Conservation (phyloP, 2,113 vertebrate genomes). For the Hiodon tergisus region DNA sequence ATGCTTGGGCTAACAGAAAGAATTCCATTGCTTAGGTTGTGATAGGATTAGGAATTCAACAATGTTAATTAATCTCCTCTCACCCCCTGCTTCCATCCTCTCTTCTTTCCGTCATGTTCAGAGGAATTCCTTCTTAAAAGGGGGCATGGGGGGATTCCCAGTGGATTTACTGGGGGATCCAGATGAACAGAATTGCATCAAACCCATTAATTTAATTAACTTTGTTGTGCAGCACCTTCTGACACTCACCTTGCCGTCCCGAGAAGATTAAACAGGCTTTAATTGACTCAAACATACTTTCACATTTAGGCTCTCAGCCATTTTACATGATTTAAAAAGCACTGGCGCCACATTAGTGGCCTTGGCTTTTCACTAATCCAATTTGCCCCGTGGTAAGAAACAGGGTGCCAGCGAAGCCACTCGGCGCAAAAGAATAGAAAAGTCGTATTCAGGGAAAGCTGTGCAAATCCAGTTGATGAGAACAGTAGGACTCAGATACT, state of each 20-base stretch:
- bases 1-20: slow-evolving; percentile 15
- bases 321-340: slow-evolving; percentile 53
- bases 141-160: background rate
- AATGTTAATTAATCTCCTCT: slow-evolving; percentile 18
- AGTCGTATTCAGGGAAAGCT: slow-evolving; percentile 35
- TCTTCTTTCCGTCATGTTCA: slow-evolving; percentile 10
- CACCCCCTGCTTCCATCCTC: background rate
- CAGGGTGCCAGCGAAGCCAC: slow-evolving; percentile 46
- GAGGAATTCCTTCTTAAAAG: slow-evolving; percentile 14
- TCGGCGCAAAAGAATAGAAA: slow-evolving; percentile 40
- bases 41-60: slow-evolving; percentile 27
- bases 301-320: slow-evolving; percentile 38
- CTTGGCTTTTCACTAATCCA: slow-evolving; percentile 49
- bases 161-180: background rate
- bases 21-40: slow-evolving; percentile 22
- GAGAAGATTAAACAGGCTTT: slow-evolving; percentile 25
- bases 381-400: slow-evolving; percentile 52
- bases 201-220: slow-evolving; percentile 27
- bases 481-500: slow-evolving; percentile 39
- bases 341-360: slow-evolving; percentile 46
- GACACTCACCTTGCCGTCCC: slow-evolving; percentile 15
- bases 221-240: slow-evolving; percentile 8
- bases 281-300: slow-evolving; percentile 25
- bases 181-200: slow-evolving; percentile 11
- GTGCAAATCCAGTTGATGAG: slow-evolving; percentile 54